Conservation (phyloP, 2,797 vertebrate species). For the Hirundo rustica region DNA sequence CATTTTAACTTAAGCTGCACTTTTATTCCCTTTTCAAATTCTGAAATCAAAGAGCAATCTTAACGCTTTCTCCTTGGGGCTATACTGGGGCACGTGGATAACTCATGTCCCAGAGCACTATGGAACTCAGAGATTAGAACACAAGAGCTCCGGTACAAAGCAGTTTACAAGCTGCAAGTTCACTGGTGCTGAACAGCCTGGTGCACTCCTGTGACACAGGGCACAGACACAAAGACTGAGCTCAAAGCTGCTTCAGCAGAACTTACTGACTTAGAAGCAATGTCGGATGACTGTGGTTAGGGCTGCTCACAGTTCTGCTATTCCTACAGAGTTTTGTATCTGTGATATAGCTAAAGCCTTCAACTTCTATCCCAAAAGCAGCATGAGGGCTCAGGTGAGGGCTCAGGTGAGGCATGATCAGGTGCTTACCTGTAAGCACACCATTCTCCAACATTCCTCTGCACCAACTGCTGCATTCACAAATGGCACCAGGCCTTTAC, state of each 20-base stretch:
- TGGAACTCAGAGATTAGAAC: neutral
- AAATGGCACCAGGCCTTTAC: neutral
- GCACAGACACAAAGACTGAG: neutral
- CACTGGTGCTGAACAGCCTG: neutral
- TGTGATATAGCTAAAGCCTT: neutral
- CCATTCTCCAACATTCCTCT: neutral
- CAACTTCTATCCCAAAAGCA: neutral
- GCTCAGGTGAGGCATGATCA: neutral
- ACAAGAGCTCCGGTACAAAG: neutral
- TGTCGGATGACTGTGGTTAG: rapidly evolving
- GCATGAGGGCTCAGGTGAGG: neutral
- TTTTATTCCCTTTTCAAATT: neutral
- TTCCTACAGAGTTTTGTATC: neutral
- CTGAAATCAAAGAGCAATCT: neutral
- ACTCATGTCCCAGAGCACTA: neutral
- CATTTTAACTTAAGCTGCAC: neutral
- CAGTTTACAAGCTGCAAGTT: neutral
- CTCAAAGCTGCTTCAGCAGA: neutral
- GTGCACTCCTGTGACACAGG: neutral
- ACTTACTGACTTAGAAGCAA: neutral
- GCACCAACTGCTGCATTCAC: neutral
- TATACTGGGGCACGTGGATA: neutral
- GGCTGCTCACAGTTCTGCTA: neutral
- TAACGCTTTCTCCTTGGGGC: neutral
- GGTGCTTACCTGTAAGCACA: neutral